Conservation (phyloP, 2,113 vertebrate species). For the Nibea albiflora region DNA sequence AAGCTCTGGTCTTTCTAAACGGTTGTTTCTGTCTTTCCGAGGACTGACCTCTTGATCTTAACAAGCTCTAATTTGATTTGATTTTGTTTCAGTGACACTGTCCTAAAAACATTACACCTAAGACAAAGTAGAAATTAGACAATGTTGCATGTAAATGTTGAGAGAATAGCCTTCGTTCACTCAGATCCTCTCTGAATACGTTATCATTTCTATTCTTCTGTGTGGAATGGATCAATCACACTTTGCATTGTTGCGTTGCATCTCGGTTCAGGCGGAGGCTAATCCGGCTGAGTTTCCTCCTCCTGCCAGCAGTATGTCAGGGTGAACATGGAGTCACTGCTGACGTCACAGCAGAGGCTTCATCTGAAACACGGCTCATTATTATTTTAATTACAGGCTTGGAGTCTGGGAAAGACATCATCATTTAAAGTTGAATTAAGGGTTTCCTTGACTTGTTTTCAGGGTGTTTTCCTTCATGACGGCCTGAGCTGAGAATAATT, state of each 20-base stretch:
- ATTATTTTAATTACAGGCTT: constrained; percentile 35
- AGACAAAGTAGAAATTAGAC: background rate
- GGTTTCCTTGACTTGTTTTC: background rate
- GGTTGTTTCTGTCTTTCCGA: background rate
- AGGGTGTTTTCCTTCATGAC: background rate
- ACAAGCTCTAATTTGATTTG: background rate
- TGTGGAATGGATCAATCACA: background rate
- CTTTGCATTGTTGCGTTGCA: background rate
- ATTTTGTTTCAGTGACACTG: background rate
- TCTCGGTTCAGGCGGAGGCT: constrained; percentile 36
- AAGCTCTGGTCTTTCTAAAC: background rate
- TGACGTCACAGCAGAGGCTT: constrained; percentile 17
- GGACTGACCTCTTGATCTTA: background rate
- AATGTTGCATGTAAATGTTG: background rate
- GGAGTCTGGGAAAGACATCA: constrained; percentile 9
- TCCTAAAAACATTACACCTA: background rate
- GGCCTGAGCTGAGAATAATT: no score
- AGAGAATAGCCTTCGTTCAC: background rate
- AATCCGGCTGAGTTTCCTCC: constrained; percentile 33
- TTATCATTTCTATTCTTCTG: background rate
- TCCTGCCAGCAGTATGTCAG: background rate
- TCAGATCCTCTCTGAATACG: background rate
- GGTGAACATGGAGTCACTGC: constrained; percentile 36
- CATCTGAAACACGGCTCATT: background rate
- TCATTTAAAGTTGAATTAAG: background rate